Conservation (phyloP, 2,888 invertebrate species). For the Slavum lentiscoides region DNA sequence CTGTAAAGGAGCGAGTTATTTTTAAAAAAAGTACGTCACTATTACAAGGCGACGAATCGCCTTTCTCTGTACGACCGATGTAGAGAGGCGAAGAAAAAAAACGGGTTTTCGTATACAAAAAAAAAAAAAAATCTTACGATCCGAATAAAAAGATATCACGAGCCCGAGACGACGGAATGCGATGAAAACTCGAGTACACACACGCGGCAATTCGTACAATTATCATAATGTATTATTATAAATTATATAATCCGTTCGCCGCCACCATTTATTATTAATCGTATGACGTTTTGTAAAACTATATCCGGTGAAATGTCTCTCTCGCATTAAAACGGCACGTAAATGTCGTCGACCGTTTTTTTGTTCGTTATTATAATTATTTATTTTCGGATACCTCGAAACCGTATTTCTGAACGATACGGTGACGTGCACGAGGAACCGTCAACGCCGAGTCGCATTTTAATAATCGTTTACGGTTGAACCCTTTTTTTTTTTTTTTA, state of each 20-base stretch:
- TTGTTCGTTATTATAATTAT: background rate
- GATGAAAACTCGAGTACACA: too few relatives aligned
- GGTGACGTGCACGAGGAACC: conserved; percentile 15
- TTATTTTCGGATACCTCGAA: conserved; percentile 21
- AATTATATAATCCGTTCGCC: background rate
- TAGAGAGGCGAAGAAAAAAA: too few relatives aligned
- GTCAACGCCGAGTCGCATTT: background rate
- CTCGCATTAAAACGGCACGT: conserved; percentile 37
- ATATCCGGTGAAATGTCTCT: conserved; percentile 28
- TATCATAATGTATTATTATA: background rate
- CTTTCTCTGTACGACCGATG: too few relatives aligned
- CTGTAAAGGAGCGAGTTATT: too few relatives aligned
- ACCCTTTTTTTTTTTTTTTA: conserved; percentile 4
- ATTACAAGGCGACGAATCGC: too few relatives aligned
- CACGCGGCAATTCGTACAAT: too few relatives aligned
- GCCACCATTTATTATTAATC: background rate
- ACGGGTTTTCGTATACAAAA: too few relatives aligned
- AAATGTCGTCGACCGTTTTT: conserved; percentile 36
- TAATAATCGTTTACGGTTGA: conserved; percentile 43
- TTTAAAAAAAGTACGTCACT: too few relatives aligned
- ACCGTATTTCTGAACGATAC: background rate
- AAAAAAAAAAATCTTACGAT: too few relatives aligned
- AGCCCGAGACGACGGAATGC: too few relatives aligned
- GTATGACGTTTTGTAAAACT: conserved; percentile 9
- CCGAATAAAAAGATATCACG: too few relatives aligned